Conservation (phyloP, 1,140 invertebrate species). For the Panagrolaimus sp. region DNA sequence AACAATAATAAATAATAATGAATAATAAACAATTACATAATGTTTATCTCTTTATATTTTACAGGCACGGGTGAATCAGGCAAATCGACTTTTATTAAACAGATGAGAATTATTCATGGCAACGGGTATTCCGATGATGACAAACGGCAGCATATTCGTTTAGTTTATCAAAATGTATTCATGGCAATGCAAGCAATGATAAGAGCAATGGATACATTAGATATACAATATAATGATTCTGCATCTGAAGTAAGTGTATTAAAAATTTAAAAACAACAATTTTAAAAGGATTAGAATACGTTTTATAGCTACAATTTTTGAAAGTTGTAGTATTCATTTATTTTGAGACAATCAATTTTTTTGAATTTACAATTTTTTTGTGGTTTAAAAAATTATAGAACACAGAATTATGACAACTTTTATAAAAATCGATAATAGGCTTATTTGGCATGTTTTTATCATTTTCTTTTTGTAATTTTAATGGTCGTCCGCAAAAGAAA, state of each 20-base stretch:
- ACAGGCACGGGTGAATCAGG: conserved; percentile 93
- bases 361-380: neutral
- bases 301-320: neutral
- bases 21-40: neutral
- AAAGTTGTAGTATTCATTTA: neutral
- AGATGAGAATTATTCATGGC: conserved; percentile 99
- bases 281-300: too few species aligned
- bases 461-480: too few species aligned
- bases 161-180: conserved; percentile 99
- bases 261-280: too few species aligned
- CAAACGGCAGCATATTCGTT: conserved; percentile 93
- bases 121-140: conserved; percentile 98
- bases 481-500: too few species aligned
- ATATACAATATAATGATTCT: conserved; percentile 84
- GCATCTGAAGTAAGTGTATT: conserved; percentile 68
- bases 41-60: conserved; percentile 14
- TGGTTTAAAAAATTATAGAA: too few species aligned
- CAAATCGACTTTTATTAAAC: conserved; percentile 99
- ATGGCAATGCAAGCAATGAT: conserved; percentile 97
- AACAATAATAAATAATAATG: neutral
- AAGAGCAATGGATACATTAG: conserved; percentile 94
- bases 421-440: too few species aligned
- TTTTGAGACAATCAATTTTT: conserved; percentile 7
- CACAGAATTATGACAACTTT: too few species aligned
- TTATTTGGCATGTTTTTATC: too few species aligned